Conservation (phyloP, 2,888 invertebrate species). For the Tyria jacobaeae region DNA sequence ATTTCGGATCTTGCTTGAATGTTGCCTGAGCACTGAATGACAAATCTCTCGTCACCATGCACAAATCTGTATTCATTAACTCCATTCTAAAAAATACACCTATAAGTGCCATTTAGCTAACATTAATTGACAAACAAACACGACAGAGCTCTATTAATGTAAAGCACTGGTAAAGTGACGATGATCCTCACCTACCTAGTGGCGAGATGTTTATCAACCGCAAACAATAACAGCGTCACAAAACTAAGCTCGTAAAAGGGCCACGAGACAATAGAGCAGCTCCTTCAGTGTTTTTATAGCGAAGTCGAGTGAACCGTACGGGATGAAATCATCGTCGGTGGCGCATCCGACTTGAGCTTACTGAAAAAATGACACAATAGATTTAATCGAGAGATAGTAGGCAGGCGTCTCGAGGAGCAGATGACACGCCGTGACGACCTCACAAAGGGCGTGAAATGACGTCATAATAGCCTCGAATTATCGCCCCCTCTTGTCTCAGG, state of each 20-base stretch:
- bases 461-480: constrained; percentile 87
- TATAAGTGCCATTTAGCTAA: constrained; percentile 63
- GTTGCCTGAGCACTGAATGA: constrained; percentile 52
- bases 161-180: constrained; percentile 79
- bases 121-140: constrained; percentile 77
- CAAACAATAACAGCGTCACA: constrained; percentile 86
- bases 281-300: constrained; percentile 82
- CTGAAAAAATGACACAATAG: constrained; percentile 85
- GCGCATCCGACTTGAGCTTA: constrained; percentile 81
- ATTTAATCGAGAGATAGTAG: constrained; percentile 85
- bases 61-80: constrained; percentile 72
- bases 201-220: constrained; percentile 86
- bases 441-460: constrained; percentile 86
- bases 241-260: constrained; percentile 84
- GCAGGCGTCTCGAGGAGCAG: constrained; percentile 86
- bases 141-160: constrained; percentile 74
- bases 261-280: constrained; percentile 82
- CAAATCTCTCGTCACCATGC: constrained; percentile 64
- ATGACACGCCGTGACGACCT: constrained; percentile 85
- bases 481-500: constrained; percentile 86
- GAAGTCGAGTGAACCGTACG: constrained; percentile 79
- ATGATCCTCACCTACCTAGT: constrained; percentile 85
- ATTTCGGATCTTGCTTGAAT: constrained; percentile 74
- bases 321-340: constrained; percentile 85
- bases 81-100: constrained; percentile 73